Evolutionary conservation across 1,140 invertebrate species (phyloP).

Genomic region (Diprion similis): DNA sequence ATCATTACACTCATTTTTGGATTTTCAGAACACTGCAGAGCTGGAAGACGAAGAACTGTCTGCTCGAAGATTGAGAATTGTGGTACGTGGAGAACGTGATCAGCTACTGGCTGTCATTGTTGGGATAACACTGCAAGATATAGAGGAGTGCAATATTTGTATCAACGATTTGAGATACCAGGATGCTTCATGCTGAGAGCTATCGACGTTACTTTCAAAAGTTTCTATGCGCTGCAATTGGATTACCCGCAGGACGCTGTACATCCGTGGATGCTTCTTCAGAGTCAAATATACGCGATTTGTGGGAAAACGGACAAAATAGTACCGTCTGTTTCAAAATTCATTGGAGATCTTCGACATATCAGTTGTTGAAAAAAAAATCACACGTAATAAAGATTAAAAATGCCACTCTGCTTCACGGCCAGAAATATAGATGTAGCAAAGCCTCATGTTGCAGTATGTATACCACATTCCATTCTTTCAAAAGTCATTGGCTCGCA

Average conservation of each 20-base stretch:
- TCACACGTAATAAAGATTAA: slow-evolving; percentile 2
- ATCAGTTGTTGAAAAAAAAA: slow-evolving; percentile 2
- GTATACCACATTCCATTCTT: slow-evolving; percentile 17
- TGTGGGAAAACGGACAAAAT: slow-evolving; percentile 27
- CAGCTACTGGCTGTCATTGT: slow-evolving; percentile 25
- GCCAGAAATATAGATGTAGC: slow-evolving; percentile 6
- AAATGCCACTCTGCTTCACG: slow-evolving; percentile 15
- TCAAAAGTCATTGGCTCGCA: slow-evolving; percentile 19
- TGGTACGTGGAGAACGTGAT: slow-evolving; percentile 7
- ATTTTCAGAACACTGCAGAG: not conserved
- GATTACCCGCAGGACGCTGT: slow-evolving; percentile 26
- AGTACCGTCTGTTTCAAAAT: slow-evolving; percentile 14
- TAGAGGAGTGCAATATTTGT: slow-evolving; percentile 29
- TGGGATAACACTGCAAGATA: slow-evolving; percentile 18
- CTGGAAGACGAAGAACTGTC: not conserved
- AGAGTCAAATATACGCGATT: slow-evolving; percentile 27
- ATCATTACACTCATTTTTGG: not conserved
- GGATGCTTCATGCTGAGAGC: slow-evolving; percentile 17
- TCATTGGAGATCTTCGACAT: slow-evolving; percentile 12
- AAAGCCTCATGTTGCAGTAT: slow-evolving; percentile 14
- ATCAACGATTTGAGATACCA: slow-evolving; percentile 28
- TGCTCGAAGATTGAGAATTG: not conserved
- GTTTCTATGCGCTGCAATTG: slow-evolving; percentile 29
- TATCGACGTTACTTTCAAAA: slow-evolving; percentile 31
- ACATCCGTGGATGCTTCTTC: slow-evolving; percentile 27